These are phyloP conservation scores for Toxostoma redivivum DNA, from an alignment of 2,113 vertebrate genomes.

Conservation along the genomic window DNA sequence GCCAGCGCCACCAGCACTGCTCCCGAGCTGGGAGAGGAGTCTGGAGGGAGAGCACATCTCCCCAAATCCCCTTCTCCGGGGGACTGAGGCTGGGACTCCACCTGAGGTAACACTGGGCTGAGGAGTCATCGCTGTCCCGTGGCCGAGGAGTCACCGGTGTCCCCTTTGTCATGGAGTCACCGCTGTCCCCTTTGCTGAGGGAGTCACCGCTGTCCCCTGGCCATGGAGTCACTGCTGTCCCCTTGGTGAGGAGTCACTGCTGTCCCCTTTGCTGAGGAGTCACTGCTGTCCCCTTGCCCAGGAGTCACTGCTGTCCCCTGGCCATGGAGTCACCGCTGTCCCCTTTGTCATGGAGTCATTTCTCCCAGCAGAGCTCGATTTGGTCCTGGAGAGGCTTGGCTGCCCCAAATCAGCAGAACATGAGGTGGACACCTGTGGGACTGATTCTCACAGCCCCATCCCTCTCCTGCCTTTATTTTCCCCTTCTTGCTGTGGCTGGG, in stretches of 20 bases:
- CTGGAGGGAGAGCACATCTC: neutral
- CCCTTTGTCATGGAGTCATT: too few species aligned
- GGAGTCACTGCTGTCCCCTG: neutral
- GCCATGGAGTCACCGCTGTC: too few species aligned
- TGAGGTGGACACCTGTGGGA: neutral
- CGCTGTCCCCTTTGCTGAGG: too few species aligned
- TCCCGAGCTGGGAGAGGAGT: neutral
- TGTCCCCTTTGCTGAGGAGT: neutral
- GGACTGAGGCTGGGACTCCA: neutral
- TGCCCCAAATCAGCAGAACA: neutral
- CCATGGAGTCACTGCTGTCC: neutral
- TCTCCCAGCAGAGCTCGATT: accelerated
- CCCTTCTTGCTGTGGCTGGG: neutral
- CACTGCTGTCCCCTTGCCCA: too few species aligned
- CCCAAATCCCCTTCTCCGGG: neutral
- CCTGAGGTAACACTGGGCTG: neutral
- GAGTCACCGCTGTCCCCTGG: neutral
- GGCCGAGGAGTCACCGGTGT: neutral
- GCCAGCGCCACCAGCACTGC: neutral
- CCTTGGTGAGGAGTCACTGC: neutral
- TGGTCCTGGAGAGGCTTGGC: neutral
- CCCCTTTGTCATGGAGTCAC: too few species aligned
- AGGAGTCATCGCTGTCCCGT: neutral
- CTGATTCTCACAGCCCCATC: too few species aligned
- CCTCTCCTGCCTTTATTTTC: neutral